Evolutionary conservation across 2,888 invertebrate genomes (phyloP).

Genomic region (Lepidonotus clava): DNA sequence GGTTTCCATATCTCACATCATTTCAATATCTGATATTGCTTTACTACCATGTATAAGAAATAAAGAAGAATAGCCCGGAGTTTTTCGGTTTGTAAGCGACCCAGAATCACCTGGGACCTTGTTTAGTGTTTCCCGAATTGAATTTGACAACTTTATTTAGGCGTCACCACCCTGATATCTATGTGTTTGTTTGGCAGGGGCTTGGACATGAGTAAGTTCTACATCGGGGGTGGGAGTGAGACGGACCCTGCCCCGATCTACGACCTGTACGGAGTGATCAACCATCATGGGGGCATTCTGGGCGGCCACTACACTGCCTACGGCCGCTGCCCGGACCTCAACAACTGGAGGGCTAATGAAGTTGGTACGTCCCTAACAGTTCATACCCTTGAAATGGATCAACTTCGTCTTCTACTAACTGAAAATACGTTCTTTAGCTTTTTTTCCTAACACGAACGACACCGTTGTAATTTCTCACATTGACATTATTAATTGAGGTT

Average conservation of each 20-base stretch:
- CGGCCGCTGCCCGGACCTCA: conserved; percentile 79
- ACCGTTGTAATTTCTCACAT: too few relatives aligned
- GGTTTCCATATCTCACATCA: too few relatives aligned
- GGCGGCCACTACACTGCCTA: conserved; percentile 83
- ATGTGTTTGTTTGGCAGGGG: conserved; percentile 72
- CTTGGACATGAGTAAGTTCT: conserved; percentile 79
- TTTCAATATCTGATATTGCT: too few relatives aligned
- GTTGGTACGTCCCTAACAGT: conserved; percentile 80
- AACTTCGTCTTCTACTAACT: too few relatives aligned
- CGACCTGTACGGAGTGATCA: conserved; percentile 82
- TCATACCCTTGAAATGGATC: too few relatives aligned
- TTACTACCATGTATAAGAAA: too few relatives aligned
- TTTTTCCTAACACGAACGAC: too few relatives aligned
- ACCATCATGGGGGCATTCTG: conserved; percentile 81
- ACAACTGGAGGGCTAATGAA: conserved; percentile 76
- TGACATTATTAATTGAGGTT: too few relatives aligned
- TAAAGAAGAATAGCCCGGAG: too few relatives aligned
- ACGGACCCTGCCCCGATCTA: conserved; percentile 78
- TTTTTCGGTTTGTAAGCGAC: too few relatives aligned
- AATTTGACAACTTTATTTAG: not conserved
- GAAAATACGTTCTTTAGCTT: too few relatives aligned
- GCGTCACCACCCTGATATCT: not conserved
- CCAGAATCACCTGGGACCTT: too few relatives aligned
- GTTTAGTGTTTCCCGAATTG: not conserved
- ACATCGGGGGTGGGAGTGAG: conserved; percentile 69